These are phyloP conservation scores for Recurvirostra avosetta DNA, from an alignment of 2,113 vertebrate species.

Conservation along the genomic window DNA sequence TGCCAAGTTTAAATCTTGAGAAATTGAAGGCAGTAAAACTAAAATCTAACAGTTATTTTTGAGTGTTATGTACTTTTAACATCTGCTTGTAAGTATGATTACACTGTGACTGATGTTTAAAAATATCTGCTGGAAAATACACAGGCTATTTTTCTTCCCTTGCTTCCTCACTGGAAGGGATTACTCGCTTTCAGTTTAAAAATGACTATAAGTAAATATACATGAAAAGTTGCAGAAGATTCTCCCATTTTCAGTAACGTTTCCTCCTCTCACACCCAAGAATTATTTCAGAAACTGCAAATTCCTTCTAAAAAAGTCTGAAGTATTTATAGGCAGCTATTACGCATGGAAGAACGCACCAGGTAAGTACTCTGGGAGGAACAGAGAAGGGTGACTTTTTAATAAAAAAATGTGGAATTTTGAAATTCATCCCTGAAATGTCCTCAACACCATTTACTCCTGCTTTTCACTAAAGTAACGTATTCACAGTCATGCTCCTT, in stretches of 20 bases:
- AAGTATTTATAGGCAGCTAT: background rate
- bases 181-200: background rate
- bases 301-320: background rate
- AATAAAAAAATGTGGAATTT: background rate
- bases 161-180: background rate
- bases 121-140: background rate
- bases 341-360: background rate
- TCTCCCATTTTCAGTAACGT: background rate
- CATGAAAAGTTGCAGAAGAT: background rate
- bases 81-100: background rate
- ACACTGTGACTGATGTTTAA: background rate
- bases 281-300: background rate
- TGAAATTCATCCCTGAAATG: background rate
- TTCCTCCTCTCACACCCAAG: background rate
- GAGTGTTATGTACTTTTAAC: background rate
- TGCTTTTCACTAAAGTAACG: background rate
- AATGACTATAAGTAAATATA: background rate
- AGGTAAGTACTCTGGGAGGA: background rate
- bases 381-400: background rate
- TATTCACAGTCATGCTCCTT: background rate
- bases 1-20: background rate
- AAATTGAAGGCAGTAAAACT: background rate
- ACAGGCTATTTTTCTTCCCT: background rate
- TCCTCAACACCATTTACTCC: background rate
- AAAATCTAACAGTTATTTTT: background rate